phyloP scores from a whole-genome alignment of 2,888 invertebrate genomes.

The Penaeus monodon region DNA sequence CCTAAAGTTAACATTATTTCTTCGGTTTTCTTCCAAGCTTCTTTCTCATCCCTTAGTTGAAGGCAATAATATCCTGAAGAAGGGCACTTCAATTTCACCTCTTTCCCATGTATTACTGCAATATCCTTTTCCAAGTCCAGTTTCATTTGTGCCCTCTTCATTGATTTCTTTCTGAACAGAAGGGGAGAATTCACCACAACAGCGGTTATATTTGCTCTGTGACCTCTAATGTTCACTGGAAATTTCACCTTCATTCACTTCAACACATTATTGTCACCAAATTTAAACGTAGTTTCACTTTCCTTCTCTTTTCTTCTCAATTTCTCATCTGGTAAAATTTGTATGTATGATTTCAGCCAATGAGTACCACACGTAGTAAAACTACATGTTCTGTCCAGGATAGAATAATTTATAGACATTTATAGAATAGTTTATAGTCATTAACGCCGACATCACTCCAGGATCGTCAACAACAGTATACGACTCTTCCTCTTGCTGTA shows the following conservation, averaged over 20 bases:
- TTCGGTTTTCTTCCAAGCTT: conserved; percentile 12
- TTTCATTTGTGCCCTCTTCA: conserved; percentile 37
- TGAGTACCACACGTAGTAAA: conserved; percentile 17
- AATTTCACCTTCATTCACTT: conserved; percentile 17
- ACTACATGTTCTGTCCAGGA: conserved; percentile 20
- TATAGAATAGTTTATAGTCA: conserved; percentile 20
- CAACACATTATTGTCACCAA: conserved; percentile 19
- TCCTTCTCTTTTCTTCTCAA: neutral
- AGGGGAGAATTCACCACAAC: no score
- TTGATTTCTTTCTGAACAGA: neutral
- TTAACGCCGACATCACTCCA: conserved; percentile 15
- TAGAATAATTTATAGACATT: conserved; percentile 23
- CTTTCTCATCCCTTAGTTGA: no score
- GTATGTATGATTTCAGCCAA: conserved; percentile 23
- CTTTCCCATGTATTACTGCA: no score
- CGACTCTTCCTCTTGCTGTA: conserved; percentile 6
- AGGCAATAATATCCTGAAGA: no score
- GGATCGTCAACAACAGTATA: neutral
- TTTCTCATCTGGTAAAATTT: conserved; percentile 11
- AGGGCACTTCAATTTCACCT: no score
- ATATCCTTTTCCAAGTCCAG: conserved; percentile 23
- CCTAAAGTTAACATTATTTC: conserved; percentile 18
- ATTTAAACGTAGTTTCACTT: conserved; percentile 28
- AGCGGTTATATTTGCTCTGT: conserved; percentile 4
- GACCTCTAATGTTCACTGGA: conserved; percentile 31